These are phyloP conservation scores for Chrysemys picta DNA, from an alignment of 2,113 vertebrate genomes.

Conservation along the genomic window DNA sequence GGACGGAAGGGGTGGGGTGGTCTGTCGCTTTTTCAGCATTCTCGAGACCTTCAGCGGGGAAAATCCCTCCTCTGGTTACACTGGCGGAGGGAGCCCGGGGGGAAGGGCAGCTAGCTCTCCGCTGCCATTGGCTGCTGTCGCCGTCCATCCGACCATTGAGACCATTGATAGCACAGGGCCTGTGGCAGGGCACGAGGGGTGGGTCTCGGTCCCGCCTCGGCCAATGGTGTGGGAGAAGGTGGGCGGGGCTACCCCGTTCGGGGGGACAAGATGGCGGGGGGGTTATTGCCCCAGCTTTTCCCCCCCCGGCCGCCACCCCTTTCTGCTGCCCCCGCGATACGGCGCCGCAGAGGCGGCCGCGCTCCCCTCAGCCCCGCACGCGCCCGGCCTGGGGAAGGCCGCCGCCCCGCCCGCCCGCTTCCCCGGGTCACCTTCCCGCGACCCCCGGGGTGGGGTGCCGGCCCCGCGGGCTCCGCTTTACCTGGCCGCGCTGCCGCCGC, in stretches of 20 bases:
- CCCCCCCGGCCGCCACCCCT: background rate
- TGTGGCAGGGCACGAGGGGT: background rate
- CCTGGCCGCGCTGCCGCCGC: constrained; percentile 44
- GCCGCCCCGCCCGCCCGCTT: background rate
- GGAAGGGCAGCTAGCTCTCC: rapidly evolving
- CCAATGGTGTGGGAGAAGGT: constrained; percentile 68
- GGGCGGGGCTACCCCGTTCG: constrained; percentile 26
- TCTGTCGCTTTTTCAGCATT: background rate
- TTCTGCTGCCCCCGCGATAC: background rate
- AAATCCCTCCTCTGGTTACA: constrained; percentile 28
- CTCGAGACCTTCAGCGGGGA: background rate
- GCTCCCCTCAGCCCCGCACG: rapidly evolving
- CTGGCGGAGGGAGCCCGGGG: background rate
- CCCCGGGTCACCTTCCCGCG: constrained; percentile 56
- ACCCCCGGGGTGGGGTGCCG: constrained; percentile 6
- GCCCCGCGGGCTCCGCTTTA: constrained; percentile 40
- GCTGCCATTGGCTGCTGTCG: background rate
- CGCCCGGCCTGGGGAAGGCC: background rate
- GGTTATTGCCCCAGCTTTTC: constrained; percentile 46
- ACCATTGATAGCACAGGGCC: background rate
- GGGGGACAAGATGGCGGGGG: constrained; percentile 80
- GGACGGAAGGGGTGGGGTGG: rapidly evolving
- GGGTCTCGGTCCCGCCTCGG: constrained; percentile 4
- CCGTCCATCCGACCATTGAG: background rate
- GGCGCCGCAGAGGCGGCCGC: background rate